A percentile compares a stretch with the other conserved stretches of the same genome.
phyloP scores from a whole-genome alignment of 2,888 invertebrate species.

The Thymelicus acteon region DNA sequence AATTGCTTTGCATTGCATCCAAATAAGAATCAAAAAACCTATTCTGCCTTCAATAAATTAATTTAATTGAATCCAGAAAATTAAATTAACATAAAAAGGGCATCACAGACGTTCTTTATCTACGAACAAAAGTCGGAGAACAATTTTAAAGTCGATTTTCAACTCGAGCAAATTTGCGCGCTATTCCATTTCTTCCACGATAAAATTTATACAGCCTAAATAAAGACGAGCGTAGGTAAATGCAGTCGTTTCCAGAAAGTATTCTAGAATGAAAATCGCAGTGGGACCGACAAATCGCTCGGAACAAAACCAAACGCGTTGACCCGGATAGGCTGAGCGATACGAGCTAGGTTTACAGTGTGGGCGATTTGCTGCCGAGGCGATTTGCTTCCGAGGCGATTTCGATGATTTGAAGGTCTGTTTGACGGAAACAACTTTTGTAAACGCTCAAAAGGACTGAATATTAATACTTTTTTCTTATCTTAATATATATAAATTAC shows the following conservation, averaged over 20 bases:
- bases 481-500: too few relatives aligned
- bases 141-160: slow-evolving; percentile 8
- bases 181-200: slow-evolving; percentile 6
- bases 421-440: too few relatives aligned
- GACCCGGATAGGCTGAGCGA: slow-evolving; percentile 47
- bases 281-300: slow-evolving; percentile 49
- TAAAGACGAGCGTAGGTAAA: slow-evolving; percentile 18
- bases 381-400: background rate
- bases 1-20: too few relatives aligned
- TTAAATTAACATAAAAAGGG: too few relatives aligned
- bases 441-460: too few relatives aligned
- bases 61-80: too few relatives aligned
- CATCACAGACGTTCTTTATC: too few relatives aligned
- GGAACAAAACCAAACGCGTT: slow-evolving; percentile 55
- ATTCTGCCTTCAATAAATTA: too few relatives aligned
- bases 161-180: slow-evolving; percentile 1
- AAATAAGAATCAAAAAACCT: too few relatives aligned
- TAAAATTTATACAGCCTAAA: slow-evolving; percentile 10
- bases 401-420: background rate
- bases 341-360: background rate
- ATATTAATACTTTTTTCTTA: too few relatives aligned
- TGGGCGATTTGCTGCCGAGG: background rate
- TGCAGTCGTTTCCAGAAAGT: slow-evolving; percentile 36
- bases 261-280: slow-evolving; percentile 45
- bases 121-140: background rate